These are phyloP conservation scores for Anabas testudineus DNA, from an alignment of 2,797 vertebrate genomes.

Conservation along the genomic window DNA sequence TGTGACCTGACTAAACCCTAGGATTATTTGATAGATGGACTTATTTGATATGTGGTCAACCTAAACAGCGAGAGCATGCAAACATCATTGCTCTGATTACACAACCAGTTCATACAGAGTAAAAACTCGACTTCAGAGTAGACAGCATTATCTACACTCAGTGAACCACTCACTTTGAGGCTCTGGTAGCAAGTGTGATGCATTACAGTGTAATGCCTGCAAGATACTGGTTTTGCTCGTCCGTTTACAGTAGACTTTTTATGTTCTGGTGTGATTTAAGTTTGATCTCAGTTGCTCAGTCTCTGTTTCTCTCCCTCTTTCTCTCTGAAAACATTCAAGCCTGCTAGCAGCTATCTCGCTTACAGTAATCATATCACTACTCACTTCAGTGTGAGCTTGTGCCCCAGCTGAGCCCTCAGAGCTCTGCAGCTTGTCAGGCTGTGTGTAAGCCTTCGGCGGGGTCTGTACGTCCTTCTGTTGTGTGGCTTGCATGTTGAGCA, in stretches of 20 bases:
- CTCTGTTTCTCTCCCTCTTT: constrained; percentile 2
- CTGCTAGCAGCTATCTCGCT: background rate
- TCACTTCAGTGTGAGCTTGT: constrained; percentile 18
- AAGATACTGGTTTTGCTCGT: constrained; percentile 16
- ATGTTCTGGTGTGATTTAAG: background rate
- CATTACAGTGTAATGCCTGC: background rate
- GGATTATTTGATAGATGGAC: no score
- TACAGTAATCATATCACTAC: constrained; percentile 31
- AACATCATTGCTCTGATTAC: no score
- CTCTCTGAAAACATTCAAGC: constrained; percentile 4
- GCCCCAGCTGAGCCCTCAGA: constrained; percentile 30
- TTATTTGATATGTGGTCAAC: no score
- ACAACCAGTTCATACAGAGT: no score
- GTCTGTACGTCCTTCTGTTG: constrained; percentile 17
- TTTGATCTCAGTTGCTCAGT: constrained; percentile 13
- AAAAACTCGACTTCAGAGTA: no score
- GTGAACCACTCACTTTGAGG: background rate
- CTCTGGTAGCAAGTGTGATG: background rate
- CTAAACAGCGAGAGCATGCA: no score
- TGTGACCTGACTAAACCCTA: no score
- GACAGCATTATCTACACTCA: constrained; percentile 1
- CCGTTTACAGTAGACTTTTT: background rate
- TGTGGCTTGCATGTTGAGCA: constrained; percentile 34
- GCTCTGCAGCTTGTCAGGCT: constrained; percentile 37
- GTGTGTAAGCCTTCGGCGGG: constrained; percentile 23